phyloP scores from a whole-genome alignment of 2,797 vertebrate genomes.

The Clamator glandarius region DNA sequence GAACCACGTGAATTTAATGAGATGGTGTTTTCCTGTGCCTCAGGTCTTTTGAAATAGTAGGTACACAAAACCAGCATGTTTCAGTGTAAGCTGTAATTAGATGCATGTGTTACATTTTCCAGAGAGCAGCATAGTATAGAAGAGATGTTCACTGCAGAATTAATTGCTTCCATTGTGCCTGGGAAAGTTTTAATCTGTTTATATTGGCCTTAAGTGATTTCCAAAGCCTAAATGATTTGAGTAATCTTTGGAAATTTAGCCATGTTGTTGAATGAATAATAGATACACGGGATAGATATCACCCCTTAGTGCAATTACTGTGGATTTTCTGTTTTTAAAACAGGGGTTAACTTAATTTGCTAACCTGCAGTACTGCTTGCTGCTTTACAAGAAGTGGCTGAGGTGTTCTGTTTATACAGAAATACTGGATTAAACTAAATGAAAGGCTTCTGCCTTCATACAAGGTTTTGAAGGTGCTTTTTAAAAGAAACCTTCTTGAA shows the following conservation, averaged over 20 bases:
- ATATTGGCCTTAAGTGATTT: neutral
- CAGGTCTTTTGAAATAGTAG: neutral
- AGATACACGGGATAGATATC: neutral
- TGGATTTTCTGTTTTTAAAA: constrained; percentile 18
- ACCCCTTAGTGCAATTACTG: neutral
- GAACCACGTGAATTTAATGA: neutral
- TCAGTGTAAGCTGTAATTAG: neutral
- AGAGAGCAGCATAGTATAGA: neutral
- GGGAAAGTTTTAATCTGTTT: constrained; percentile 19
- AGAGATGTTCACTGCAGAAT: neutral
- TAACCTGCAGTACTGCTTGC: neutral
- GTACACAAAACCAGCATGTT: neutral
- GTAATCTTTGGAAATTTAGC: constrained; percentile 1
- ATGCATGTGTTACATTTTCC: neutral
- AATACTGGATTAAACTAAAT: neutral
- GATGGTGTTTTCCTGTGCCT: neutral
- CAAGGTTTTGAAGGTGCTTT: neutral
- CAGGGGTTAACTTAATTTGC: neutral
- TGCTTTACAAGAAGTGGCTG: neutral
- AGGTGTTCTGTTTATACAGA: neutral
- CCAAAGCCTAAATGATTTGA: neutral
- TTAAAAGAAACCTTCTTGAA: neutral
- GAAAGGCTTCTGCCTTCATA: neutral
- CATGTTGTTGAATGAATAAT: neutral
- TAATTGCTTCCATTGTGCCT: neutral